These are phyloP conservation scores for Octomys mimax DNA, from an alignment of 2,797 vertebrate species.

Conservation along the genomic window DNA sequence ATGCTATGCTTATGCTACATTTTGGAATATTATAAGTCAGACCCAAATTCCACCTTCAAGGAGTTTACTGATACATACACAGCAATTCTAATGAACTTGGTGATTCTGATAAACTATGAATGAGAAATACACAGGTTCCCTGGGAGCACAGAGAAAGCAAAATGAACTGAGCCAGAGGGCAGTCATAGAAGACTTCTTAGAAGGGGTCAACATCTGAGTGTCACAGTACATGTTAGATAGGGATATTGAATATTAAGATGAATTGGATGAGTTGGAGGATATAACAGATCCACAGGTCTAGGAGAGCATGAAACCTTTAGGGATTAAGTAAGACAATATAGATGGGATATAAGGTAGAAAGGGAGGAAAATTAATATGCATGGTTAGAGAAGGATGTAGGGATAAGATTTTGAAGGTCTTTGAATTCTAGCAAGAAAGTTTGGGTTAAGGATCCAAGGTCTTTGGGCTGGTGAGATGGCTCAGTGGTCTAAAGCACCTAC, in stretches of 20 bases:
- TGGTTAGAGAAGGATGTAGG: background rate
- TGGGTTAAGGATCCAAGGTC: background rate
- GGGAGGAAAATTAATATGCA: background rate
- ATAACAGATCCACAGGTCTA: background rate
- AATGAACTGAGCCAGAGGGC: background rate
- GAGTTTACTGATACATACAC: background rate
- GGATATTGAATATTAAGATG: background rate
- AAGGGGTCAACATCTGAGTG: background rate
- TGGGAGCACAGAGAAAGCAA: background rate
- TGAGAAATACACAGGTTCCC: background rate
- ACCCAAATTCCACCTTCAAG: background rate
- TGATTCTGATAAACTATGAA: background rate
- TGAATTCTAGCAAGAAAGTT: background rate
- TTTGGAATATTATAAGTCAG: background rate
- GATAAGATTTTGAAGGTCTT: background rate
- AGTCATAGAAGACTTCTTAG: background rate
- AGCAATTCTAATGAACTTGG: background rate
- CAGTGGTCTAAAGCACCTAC: no score
- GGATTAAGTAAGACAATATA: background rate
- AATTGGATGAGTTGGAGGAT: background rate
- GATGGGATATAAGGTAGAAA: background rate
- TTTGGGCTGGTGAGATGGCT: no score
- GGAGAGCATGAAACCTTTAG: background rate
- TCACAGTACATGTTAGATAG: background rate
- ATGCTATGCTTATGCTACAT: background rate